phyloP scores from a whole-genome alignment of 2,888 invertebrate species.

The Catocala fraxini region DNA sequence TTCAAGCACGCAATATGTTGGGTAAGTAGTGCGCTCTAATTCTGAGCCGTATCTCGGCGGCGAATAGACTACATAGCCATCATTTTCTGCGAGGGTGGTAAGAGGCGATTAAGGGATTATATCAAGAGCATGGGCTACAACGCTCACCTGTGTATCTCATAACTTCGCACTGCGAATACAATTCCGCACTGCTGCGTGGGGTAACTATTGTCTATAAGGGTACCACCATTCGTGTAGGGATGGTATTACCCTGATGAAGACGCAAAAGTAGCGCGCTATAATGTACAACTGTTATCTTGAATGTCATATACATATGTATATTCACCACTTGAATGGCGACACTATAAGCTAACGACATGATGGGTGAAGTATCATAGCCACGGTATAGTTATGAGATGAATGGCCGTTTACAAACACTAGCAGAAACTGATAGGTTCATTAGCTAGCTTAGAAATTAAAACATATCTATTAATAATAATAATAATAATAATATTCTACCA shows the following conservation, averaged over 20 bases:
- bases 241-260: not conserved
- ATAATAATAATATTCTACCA: too few relatives aligned
- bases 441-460: too few relatives aligned
- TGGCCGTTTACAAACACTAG: too few relatives aligned
- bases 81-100: slow-evolving; percentile 17
- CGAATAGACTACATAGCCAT: slow-evolving; percentile 16
- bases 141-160: slow-evolving; percentile 25
- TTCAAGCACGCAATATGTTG: slow-evolving; percentile 2
- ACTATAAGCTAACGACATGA: too few relatives aligned
- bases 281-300: too few relatives aligned
- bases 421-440: too few relatives aligned
- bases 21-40: slow-evolving; percentile 15
- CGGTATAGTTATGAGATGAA: too few relatives aligned
- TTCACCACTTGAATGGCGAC: too few relatives aligned
- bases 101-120: slow-evolving; percentile 26
- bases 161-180: slow-evolving; percentile 15
- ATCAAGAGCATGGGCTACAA: slow-evolving; percentile 18
- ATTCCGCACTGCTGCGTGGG: slow-evolving; percentile 9
- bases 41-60: slow-evolving; percentile 17
- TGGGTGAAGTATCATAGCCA: too few relatives aligned
- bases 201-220: slow-evolving; percentile 15
- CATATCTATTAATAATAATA: too few relatives aligned
- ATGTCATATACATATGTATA: too few relatives aligned
- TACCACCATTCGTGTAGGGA: not conserved
- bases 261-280: too few relatives aligned